Conservation (phyloP, 2,797 vertebrate species). For the Sebastes matsubarae region DNA sequence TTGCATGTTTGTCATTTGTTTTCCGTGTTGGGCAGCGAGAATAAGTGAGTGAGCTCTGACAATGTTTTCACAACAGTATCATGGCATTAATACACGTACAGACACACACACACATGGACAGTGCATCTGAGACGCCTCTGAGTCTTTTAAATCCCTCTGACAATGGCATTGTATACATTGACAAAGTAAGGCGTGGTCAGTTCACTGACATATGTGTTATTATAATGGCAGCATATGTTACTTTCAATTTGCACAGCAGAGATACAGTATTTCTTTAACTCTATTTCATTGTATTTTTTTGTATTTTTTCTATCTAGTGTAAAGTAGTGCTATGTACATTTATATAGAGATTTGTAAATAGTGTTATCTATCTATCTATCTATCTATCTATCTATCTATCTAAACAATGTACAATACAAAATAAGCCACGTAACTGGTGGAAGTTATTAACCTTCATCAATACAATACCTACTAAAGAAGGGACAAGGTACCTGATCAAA, state of each 20-base stretch:
- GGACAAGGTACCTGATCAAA: neutral
- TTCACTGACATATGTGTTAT: neutral
- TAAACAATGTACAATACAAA: neutral
- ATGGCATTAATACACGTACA: conserved; percentile 1
- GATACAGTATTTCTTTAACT: no score
- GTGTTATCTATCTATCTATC: no score
- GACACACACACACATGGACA: neutral
- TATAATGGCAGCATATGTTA: neutral
- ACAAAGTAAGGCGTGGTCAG: neutral
- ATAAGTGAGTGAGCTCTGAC: neutral
- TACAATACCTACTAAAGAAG: neutral
- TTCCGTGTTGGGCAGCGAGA: neutral
- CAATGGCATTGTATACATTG: neutral
- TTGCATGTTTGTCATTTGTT: conserved; percentile 42
- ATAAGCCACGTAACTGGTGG: neutral
- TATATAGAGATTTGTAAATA: no score
- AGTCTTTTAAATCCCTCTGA: neutral
- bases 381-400: no score
- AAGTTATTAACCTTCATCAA: neutral
- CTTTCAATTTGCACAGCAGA: no score
- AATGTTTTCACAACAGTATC: conserved; percentile 65
- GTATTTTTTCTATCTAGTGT: no score
- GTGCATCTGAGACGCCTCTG: neutral
- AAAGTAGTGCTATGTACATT: no score
- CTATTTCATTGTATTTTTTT: no score